Base-by-base conservation (phyloP, 1,140 invertebrate species). In the roundworm (Caenorhabditis elegans) region DNA sequence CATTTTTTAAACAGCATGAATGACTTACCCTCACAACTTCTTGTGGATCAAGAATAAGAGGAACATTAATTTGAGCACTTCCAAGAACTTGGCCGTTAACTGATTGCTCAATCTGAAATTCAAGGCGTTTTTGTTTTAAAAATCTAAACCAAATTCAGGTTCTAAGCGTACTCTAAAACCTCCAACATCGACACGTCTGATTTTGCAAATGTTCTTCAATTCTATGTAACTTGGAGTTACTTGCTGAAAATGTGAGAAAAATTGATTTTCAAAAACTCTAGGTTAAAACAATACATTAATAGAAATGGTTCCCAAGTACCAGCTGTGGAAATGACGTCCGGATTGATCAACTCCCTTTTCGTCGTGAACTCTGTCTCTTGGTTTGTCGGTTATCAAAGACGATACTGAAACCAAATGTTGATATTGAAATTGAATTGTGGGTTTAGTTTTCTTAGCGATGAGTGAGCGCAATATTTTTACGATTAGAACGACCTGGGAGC, bases 131-230 rank as follows among this genome's bases (percentile, higher is more conserved):
- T 43, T 43, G 15, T n/a, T n/a, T n/a, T n/a, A 49, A 19, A 19
- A 49, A 19, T 19, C 0, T 49, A 49, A 6, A 1, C 47, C 11
- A 43, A 43, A 43, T 43, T 43, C 5, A 2, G 6, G 48, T n/a
- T n/a, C 13, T 6, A 49, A 49, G 19, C 51, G 24, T 11, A 55
- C 60, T 70, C 60, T 39, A n/a, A 39, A 70, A 22, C 60, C 60
- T 43, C 60, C 60, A 11, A 70, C 60, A 39, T 70, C 60, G 3
- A 70, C 60, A 11, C 60, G 60, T 22, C 34, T 70, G 31, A 70
- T 70, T 22, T 70, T 70, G 60, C 60, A 70, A n/a, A 70, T 70
- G 34, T 70, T 70, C 34, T 70, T 70, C 60, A 70, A 39, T 22
- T 70, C 60, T 19, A 70, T 70, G 26, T 70, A 70, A 70, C 60